Percentiles rank a stretch among this genome's conserved stretches.
Conservation (phyloP, 2,113 vertebrate genomes). For the Peromyscus leucopus region DNA sequence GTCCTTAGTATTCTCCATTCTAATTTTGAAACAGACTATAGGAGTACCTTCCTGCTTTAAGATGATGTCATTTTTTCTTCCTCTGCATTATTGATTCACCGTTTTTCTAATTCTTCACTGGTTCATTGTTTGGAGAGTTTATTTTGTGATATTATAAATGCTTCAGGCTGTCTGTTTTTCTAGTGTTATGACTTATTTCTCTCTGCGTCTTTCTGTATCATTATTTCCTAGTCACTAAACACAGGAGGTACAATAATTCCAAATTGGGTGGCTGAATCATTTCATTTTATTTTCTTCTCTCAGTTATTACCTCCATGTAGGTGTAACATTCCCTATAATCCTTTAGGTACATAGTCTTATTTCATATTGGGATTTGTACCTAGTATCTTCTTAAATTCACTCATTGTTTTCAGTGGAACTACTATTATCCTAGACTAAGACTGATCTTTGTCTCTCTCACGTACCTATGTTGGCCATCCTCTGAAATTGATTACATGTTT, state of each 20-base stretch:
- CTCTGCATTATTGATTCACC: neutral
- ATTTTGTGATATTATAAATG: neutral
- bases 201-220: neutral
- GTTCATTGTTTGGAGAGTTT: neutral
- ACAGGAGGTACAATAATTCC: neutral
- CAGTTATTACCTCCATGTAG: neutral
- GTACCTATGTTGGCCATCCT: neutral
- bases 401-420: neutral
- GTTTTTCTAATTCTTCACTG: neutral
- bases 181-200: neutral
- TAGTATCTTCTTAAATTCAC: neutral
- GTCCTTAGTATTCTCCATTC: neutral
- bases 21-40: neutral
- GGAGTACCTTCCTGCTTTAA: neutral
- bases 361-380: neutral
- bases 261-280: neutral
- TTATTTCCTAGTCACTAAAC: neutral
- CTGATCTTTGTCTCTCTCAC: neutral
- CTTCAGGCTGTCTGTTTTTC: neutral
- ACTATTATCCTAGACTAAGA: neutral
- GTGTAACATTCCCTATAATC: neutral
- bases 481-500: neutral
- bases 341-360: neutral
- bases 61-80: neutral
- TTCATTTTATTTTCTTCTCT: conserved; percentile 4